A percentile compares a stretch with the other conserved stretches of the same genome.
phyloP scores from a whole-genome alignment of 2,888 invertebrate species.

The Ornithoptera priamus region DNA sequence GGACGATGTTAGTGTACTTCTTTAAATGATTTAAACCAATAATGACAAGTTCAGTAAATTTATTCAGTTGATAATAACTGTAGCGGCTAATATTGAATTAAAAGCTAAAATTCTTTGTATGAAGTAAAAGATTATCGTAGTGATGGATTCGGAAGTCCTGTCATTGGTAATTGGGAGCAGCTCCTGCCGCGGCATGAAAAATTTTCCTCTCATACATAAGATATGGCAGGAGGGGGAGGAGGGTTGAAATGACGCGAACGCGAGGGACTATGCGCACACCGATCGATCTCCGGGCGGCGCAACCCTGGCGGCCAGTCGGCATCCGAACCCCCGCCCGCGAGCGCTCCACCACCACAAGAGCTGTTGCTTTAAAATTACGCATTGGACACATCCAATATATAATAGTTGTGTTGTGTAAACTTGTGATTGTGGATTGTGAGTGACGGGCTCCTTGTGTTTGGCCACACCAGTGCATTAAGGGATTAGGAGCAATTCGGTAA shows the following conservation, averaged over 20 bases:
- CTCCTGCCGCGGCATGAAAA: slow-evolving; percentile 37
- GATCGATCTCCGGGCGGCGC: slow-evolving; percentile 65
- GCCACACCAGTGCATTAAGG: slow-evolving; percentile 9
- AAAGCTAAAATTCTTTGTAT: no score
- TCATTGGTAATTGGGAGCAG: slow-evolving; percentile 18
- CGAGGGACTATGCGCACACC: slow-evolving; percentile 64
- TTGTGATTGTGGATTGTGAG: slow-evolving; percentile 25
- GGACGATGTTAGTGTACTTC: no score
- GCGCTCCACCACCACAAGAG: slow-evolving; percentile 40
- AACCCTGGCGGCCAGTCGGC: slow-evolving; percentile 66
- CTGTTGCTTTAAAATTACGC: slow-evolving; percentile 58
- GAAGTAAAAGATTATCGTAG: slow-evolving; percentile 9
- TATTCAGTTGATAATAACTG: no score
- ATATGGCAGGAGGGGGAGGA: slow-evolving; percentile 48
- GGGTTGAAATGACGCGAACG: slow-evolving; percentile 59
- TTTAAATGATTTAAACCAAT: no score
- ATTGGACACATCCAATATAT: slow-evolving; percentile 47
- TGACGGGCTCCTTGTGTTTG: slow-evolving; percentile 18
- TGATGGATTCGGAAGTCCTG: slow-evolving; percentile 16
- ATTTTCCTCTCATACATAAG: slow-evolving; percentile 75
- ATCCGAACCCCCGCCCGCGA: slow-evolving; percentile 44
- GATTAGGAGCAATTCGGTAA: slow-evolving; percentile 23
- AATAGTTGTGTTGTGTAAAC: slow-evolving; percentile 27
- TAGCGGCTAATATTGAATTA: no score
- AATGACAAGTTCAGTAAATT: no score